phyloP scores from a whole-genome alignment of 2,113 vertebrate genomes.

The Sturnira hondurensis region DNA sequence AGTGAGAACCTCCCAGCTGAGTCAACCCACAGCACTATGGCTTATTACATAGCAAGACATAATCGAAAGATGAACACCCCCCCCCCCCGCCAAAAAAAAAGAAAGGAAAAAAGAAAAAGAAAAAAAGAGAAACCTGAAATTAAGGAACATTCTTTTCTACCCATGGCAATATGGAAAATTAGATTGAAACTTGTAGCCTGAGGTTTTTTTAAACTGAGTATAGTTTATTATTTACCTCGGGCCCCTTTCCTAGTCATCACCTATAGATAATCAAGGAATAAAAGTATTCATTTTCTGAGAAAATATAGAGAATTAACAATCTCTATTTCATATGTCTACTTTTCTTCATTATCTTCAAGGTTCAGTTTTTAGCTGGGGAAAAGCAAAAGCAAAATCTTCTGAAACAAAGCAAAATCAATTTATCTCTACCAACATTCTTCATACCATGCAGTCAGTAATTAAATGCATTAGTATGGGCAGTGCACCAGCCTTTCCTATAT shows the following conservation, averaged over 20 bases:
- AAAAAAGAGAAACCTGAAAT: background rate
- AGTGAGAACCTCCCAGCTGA: background rate
- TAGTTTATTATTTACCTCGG: background rate
- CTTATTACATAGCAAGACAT: background rate
- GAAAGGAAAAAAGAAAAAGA: too few relatives aligned
- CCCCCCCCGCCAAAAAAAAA: background rate
- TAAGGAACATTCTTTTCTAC: background rate
- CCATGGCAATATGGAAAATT: background rate
- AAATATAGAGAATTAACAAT: background rate
- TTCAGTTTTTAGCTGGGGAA: background rate
- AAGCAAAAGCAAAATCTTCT: background rate
- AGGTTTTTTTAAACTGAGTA: background rate
- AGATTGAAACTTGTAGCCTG: background rate
- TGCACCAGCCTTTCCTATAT: background rate
- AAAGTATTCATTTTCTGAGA: background rate
- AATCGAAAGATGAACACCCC: background rate
- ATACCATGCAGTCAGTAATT: background rate
- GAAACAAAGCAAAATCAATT: background rate
- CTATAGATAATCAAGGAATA: background rate
- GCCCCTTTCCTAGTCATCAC: background rate
- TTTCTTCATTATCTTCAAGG: slow-evolving; percentile 9
- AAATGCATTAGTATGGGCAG: background rate
- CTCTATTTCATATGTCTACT: background rate
- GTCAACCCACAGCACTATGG: background rate
- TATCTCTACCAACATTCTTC: background rate